These are phyloP conservation scores for Myathropa florea DNA, from an alignment of 2,888 invertebrate genomes.

Conservation along the genomic window DNA sequence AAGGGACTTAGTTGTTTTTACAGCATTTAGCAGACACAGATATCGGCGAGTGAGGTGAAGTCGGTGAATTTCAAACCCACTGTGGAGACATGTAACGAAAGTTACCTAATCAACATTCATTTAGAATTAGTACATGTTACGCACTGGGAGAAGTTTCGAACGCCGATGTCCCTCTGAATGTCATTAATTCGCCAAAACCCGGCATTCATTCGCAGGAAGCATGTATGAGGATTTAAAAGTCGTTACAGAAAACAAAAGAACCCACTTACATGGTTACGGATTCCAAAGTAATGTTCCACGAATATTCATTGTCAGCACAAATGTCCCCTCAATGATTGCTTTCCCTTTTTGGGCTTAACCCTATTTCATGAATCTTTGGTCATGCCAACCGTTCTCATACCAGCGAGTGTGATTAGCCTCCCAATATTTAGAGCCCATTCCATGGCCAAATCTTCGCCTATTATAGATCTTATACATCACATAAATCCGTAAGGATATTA, in stretches of 20 bases:
- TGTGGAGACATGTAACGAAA: no score
- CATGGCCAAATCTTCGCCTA: constrained; percentile 32
- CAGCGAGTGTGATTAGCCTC: constrained; percentile 26
- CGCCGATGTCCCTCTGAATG: background rate
- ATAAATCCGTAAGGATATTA: constrained; percentile 64
- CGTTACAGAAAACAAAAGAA: background rate
- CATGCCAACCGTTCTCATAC: constrained; percentile 13
- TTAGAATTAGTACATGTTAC: no score
- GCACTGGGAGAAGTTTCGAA: no score
- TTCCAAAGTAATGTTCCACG: background rate
- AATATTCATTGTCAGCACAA: constrained; percentile 26
- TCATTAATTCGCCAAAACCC: background rate
- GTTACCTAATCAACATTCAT: no score
- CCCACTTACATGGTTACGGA: constrained; percentile 32
- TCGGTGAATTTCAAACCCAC: no score
- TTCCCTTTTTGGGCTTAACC: constrained; percentile 33
- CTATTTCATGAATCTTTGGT: constrained; percentile 21
- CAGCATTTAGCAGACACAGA: no score
- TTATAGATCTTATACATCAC: constrained; percentile 38
- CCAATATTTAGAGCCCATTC: constrained; percentile 47
- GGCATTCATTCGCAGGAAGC: background rate
- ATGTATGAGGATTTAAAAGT: background rate
- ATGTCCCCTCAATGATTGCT: constrained; percentile 13
- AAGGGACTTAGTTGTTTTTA: background rate
- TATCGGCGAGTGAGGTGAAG: no score